Conservation (phyloP, 2,888 invertebrate genomes). For the Aricia artaxerxes region DNA sequence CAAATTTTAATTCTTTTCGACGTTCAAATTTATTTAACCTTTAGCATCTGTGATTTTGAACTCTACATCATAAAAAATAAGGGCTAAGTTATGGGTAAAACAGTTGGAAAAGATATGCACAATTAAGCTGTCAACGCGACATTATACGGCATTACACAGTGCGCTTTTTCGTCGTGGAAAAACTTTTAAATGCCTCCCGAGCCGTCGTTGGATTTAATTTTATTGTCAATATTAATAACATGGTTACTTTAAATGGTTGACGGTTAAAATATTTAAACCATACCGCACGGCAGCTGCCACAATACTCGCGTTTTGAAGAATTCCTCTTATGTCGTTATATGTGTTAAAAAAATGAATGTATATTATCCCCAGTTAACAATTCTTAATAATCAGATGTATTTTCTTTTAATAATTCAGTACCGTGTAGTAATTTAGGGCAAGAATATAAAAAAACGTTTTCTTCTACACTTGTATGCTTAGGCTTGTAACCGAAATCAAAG, state of each 20-base stretch:
- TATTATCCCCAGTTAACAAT: not conserved
- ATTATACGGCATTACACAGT: slow-evolving; percentile 9
- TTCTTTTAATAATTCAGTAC: not conserved
- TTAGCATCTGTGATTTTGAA: not conserved
- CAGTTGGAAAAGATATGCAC: not conserved
- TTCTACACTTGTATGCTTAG: no score
- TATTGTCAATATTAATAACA: slow-evolving; percentile 20
- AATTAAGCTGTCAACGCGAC: slow-evolving; percentile 27
- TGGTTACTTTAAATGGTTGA: not conserved
- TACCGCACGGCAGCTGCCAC: slow-evolving; percentile 7
- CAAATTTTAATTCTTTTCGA: slow-evolving; percentile 19
- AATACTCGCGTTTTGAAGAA: not conserved
- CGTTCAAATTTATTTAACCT: not conserved
- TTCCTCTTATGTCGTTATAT: not conserved
- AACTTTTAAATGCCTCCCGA: slow-evolving; percentile 16
- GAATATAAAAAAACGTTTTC: not conserved
- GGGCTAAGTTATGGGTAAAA: not conserved
- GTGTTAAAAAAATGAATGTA: not conserved
- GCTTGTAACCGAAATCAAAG: not conserved
- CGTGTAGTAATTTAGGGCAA: not conserved
- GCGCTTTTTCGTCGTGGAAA: slow-evolving; percentile 23
- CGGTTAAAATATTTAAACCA: slow-evolving; percentile 16
- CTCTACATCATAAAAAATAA: not conserved
- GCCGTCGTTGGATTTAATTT: slow-evolving; percentile 20
- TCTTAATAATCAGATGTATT: not conserved